Base-by-base conservation (phyloP, 2,797 vertebrate species). In the Cetoscarus ocellatus region DNA sequence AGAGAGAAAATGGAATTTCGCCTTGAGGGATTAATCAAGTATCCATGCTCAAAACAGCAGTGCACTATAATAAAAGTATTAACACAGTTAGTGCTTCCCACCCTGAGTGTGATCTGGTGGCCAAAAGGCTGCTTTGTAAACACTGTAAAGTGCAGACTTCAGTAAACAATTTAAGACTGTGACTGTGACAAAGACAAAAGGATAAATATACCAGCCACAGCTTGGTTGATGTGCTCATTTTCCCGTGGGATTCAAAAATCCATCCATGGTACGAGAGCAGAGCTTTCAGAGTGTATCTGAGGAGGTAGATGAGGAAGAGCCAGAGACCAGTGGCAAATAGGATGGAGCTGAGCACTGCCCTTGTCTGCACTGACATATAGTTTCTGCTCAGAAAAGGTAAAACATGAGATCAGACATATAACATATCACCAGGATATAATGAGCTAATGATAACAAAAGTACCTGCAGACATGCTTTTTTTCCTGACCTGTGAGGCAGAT, bases 241-340 rank as follows among this genome's bases (percentile, higher is more conserved):
- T 94, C 9, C 96, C 96, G 1, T 98, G 97, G 39, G 96, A 94
- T 89, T 98, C 96, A 38, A 98, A 99, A 90, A 99, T 97, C 97
- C 97, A 99, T 0, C 95, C 95, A 0, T 98, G 97, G 90, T 97
- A 97, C 69, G 96, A 97, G 11, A 99, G 96, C 6, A 98, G 95
- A 73, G 93, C 83, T 80, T 96, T 96, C 61, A 98, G 94, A 0
- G 91, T 81, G 82, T 96, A 96, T 60, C 97, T 96, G 79, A 97
- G 89, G 2, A 98, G 78, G 74, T 97, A 92, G 86, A 98, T 96
- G 68, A 97, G 88, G 6, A 93, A 93, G 44, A 96, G 75, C 97
- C 97, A 99, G 39, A 96, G 73, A 1, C 94, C 96, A 0, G 97
- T 96, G 83, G 97, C 96, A 86, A 98, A 97, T 72, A 98, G n/a